Percentiles rank a stretch among this genome's conserved stretches.
These are phyloP conservation scores for Diaperis boleti DNA, from an alignment of 2,888 invertebrate genomes.

Conservation along the genomic window DNA sequence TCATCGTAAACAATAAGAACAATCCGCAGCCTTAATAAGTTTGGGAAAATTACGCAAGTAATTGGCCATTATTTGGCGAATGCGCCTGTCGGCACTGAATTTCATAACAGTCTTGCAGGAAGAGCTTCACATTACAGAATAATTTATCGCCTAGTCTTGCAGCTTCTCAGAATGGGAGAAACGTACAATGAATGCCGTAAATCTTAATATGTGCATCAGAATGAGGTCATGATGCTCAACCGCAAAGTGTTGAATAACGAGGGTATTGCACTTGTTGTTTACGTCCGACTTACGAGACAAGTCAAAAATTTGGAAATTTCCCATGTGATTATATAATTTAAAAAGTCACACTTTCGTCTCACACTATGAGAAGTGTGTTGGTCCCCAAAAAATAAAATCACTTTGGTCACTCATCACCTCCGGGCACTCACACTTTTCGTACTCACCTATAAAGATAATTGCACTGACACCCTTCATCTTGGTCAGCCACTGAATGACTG, in stretches of 20 bases:
- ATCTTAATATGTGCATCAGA: background rate
- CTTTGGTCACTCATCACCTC: constrained; percentile 7
- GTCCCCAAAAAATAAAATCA: background rate
- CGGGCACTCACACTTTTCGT: constrained; percentile 31
- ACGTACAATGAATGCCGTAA: background rate
- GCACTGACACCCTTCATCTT: constrained; percentile 64
- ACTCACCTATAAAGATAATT: constrained; percentile 64
- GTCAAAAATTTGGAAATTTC: constrained; percentile 1
- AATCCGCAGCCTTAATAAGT: no score
- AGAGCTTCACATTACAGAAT: background rate
- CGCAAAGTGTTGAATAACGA: background rate
- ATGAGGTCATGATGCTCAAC: background rate
- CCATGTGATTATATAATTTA: constrained; percentile 8
- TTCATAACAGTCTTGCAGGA: background rate
- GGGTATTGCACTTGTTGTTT: background rate
- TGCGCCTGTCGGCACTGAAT: no score
- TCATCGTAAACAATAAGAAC: background rate
- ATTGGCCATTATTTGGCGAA: background rate
- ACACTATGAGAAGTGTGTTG: background rate
- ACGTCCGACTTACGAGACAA: background rate
- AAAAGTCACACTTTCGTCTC: constrained; percentile 1
- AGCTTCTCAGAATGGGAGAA: background rate
- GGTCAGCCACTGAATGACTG: constrained; percentile 61
- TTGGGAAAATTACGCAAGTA: background rate
- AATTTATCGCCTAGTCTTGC: background rate